Evolutionary conservation across 2,888 invertebrate species (phyloP).

Genomic region (Nyleta sp.): DNA sequence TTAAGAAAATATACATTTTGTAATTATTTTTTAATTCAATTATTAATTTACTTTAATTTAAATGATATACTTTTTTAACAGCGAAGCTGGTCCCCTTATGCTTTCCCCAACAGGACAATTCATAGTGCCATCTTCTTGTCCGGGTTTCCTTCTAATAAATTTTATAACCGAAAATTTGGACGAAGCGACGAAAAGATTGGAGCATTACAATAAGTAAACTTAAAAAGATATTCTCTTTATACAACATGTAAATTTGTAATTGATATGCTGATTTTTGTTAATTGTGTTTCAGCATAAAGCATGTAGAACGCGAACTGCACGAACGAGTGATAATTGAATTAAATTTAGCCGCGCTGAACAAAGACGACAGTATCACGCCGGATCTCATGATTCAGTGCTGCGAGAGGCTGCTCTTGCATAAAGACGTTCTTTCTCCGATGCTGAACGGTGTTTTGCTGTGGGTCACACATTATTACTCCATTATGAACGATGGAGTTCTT

Average conservation of each 20-base stretch:
- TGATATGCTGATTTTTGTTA: not conserved
- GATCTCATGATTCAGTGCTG: constrained; percentile 95
- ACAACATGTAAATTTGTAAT: no score
- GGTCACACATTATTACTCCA: constrained; percentile 95
- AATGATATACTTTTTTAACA: constrained; percentile 77
- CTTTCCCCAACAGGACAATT: constrained; percentile 97
- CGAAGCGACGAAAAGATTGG: constrained; percentile 88
- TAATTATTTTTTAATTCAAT: no score
- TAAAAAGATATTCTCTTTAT: no score
- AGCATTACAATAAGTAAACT: constrained; percentile 89
- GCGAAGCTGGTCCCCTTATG: constrained; percentile 97
- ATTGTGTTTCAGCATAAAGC: constrained; percentile 86
- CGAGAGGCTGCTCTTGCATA: constrained; percentile 86
- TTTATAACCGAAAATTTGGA: constrained; percentile 91
- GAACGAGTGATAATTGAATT: constrained; percentile 87
- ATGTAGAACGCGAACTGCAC: constrained; percentile 90
- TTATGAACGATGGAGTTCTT: constrained; percentile 94
- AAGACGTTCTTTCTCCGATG: constrained; percentile 81
- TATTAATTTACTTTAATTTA: constrained; percentile 63
- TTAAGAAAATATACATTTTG: no score
- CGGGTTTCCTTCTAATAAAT: constrained; percentile 92
- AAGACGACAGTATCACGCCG: constrained; percentile 96
- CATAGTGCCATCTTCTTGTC: constrained; percentile 95
- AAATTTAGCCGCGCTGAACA: constrained; percentile 88
- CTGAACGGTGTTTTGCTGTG: constrained; percentile 89